Evolutionary conservation across 2,797 vertebrate genomes (phyloP).

Genomic region (Mus minutoides): DNA sequence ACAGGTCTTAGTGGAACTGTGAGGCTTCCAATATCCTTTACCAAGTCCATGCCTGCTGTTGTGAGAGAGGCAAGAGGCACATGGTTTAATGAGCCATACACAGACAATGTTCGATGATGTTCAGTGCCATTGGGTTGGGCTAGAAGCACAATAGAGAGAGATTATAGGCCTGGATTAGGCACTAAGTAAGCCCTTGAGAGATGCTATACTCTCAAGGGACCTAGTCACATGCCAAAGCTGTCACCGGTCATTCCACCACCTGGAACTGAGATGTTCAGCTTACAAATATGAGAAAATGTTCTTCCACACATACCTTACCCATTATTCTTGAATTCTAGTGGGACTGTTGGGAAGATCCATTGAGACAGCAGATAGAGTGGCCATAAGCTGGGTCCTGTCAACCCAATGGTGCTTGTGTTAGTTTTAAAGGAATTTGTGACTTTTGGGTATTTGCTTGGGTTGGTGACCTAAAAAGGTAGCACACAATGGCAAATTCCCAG

Average conservation of each 20-base stretch:
- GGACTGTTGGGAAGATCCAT: background rate
- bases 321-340: background rate
- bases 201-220: background rate
- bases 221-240: background rate
- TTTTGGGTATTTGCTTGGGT: background rate
- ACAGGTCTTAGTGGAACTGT: no score
- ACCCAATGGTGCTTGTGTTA: background rate
- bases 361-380: background rate
- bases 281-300: background rate
- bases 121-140: background rate
- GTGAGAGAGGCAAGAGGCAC: no score
- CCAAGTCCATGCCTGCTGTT: background rate
- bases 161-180: background rate
- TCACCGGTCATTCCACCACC: background rate
- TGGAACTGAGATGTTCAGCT: background rate
- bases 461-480: background rate
- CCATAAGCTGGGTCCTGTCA: background rate
- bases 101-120: no score
- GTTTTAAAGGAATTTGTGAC: background rate
- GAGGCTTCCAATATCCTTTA: background rate
- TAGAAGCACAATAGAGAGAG: background rate
- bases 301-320: background rate
- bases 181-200: background rate
- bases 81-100: background rate
- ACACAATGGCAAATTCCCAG: background rate